These are phyloP conservation scores for Mythimna impura DNA, from an alignment of 2,888 invertebrate species.

Conservation along the genomic window DNA sequence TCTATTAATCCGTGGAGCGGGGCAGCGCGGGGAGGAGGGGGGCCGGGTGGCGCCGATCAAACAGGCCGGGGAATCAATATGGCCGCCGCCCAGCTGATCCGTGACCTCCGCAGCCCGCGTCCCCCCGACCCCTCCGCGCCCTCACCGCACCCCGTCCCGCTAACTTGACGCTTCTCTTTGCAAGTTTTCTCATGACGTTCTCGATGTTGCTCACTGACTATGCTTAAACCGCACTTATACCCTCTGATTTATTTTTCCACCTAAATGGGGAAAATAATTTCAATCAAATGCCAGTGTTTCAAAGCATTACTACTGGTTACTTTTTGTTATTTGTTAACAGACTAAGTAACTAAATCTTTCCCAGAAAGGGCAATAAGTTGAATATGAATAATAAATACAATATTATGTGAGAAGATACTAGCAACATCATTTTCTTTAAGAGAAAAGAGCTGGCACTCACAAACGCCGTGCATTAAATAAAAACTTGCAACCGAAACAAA, in stretches of 20 bases:
- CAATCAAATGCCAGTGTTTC: conserved; percentile 33
- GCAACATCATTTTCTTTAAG: not conserved
- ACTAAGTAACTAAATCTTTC: not conserved
- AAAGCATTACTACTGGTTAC: conserved; percentile 5
- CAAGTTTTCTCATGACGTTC: conserved; percentile 81
- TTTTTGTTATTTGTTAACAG: not conserved
- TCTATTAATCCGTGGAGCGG: conserved; percentile 87
- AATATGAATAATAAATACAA: not conserved
- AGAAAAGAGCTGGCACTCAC: not conserved
- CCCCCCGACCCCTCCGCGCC: conserved; percentile 67
- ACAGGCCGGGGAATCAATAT: conserved; percentile 90
- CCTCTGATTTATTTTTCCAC: conserved; percentile 55
- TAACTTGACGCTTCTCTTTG: conserved; percentile 83
- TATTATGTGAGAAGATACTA: not conserved
- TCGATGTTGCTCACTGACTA: conserved; percentile 69
- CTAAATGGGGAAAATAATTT: conserved; percentile 50
- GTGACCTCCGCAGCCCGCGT: conserved; percentile 86
- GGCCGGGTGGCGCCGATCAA: conserved; percentile 87
- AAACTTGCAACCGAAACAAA: not conserved
- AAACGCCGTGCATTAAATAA: not conserved
- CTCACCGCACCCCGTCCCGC: conserved; percentile 70
- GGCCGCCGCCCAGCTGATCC: conserved; percentile 90
- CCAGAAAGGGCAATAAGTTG: not conserved
- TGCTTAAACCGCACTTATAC: conserved; percentile 63
- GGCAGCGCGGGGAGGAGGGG: conserved; percentile 69